Evolutionary conservation across 2,113 vertebrate species (phyloP), one percentile per base, ranked within the genome.

Genomic region (Engystomops pustulosus): DNA sequence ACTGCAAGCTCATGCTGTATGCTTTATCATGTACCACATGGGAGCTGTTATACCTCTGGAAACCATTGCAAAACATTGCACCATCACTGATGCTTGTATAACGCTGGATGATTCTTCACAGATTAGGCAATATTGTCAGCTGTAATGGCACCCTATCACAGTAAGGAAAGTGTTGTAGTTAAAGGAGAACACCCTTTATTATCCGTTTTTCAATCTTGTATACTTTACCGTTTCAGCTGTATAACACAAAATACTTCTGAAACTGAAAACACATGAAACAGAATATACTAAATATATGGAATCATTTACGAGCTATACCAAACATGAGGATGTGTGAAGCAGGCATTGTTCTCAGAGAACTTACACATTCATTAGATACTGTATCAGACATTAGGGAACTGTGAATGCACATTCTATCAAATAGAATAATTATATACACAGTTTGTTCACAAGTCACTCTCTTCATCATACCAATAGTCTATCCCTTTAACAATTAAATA

Each of bases 1-100:
- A 44, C 58, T 79, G 77, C 77, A 67, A 45, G 38, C 41, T 79
- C 77, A 79, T 45, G 77, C 36, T 79, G 23, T 62, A 30, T 62
- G 49, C 34, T 5, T 14, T 44, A 32, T 49, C 41, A 51, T 23
- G 20, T 44, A 15, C 69, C 69, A 74, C 70, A 74, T 74, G 70
- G 70, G 70, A 74, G 23, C 44, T 49, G 41, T 27, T 45, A 18
- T 20, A 74, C 70, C 23, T 27, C 44, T 15, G 41, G 23, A 72
- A 72, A 45, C 69, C 49, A 53, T 76, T 76, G 30, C 30, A 34
- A 60, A 6, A 58, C 51, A 78, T 78, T 78, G 32, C 53, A 58
- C 51, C 27, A 58, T 10, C 74, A 77, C 49, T 15, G 20, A 32
- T 58, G 32, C 74, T 77, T 55, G 15, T 30, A 30, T 34, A 76